Evolutionary conservation across 2,888 invertebrate genomes (phyloP).

Genomic region (Drosophila paucipuncta): DNA sequence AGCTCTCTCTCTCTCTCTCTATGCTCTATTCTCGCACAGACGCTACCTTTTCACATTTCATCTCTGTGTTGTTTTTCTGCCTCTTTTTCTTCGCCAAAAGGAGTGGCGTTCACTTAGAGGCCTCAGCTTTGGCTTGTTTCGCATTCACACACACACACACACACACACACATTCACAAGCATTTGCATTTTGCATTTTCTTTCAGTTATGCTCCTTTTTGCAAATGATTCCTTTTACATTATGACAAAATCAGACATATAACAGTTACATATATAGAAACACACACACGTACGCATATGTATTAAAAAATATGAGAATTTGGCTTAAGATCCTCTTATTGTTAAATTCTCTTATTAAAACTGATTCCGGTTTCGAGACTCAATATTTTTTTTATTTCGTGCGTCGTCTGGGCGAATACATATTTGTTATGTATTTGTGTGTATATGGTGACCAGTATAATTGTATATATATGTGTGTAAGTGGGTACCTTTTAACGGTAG

Average conservation of each 20-base stretch:
- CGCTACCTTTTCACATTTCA: slow-evolving; percentile 57
- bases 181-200: slow-evolving; percentile 50
- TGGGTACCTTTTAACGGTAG: slow-evolving; percentile 3
- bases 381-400: slow-evolving; percentile 30
- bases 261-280: slow-evolving; percentile 30
- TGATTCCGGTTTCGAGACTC: slow-evolving; percentile 2
- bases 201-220: slow-evolving; percentile 39
- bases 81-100: slow-evolving; percentile 65
- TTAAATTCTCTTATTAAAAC: slow-evolving; percentile 5
- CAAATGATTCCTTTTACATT: slow-evolving; percentile 36
- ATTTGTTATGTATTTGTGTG: slow-evolving; percentile 16
- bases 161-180: slow-evolving; percentile 24
- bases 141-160: slow-evolving; percentile 21
- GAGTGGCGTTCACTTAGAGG: slow-evolving; percentile 64
- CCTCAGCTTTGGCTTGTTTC: slow-evolving; percentile 31
- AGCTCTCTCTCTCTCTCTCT: slow-evolving; percentile 37
- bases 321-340: neutral
- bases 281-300: neutral
- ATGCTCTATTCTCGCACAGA: slow-evolving; percentile 40
- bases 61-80: slow-evolving; percentile 21
- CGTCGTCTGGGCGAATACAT: slow-evolving; percentile 48
- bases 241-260: slow-evolving; percentile 7
- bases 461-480: neutral
- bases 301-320: neutral
- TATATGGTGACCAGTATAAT: neutral